These are phyloP conservation scores for Ptilorrhoa leucosticta DNA, from an alignment of 2,113 vertebrate species.

Conservation along the genomic window DNA sequence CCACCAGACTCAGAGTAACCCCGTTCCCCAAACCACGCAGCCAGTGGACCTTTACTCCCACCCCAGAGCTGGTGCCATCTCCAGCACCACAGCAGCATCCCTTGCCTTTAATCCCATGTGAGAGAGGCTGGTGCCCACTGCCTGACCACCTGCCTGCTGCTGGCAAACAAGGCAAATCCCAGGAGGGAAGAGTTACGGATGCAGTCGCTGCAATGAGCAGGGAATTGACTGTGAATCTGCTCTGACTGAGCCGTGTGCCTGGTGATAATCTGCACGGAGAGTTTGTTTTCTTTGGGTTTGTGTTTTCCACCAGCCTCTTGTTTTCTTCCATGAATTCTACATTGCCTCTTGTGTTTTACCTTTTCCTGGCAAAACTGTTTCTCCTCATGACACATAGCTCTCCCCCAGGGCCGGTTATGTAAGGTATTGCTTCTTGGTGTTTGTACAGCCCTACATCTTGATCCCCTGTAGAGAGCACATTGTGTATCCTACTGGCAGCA, in stretches of 20 bases:
- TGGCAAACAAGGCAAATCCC: not conserved
- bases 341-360: constrained; percentile 7
- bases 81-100: not conserved
- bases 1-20: not conserved
- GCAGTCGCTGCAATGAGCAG: not conserved
- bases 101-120: not conserved
- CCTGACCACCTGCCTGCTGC: not conserved
- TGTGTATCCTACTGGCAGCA: constrained; percentile 36
- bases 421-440: constrained; percentile 46
- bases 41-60: not conserved
- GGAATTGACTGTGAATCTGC: not conserved
- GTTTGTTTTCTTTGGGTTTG: not conserved
- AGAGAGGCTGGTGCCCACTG: not conserved
- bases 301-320: not conserved
- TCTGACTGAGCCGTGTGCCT: not conserved
- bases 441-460: constrained; percentile 43
- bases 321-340: constrained; percentile 28
- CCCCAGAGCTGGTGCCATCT: not conserved
- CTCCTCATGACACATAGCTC: constrained; percentile 13
- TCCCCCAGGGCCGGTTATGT: constrained; percentile 30
- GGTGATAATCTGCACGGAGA: not conserved
- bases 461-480: constrained; percentile 45
- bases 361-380: constrained; percentile 41
- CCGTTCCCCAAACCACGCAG: fast-evolving
- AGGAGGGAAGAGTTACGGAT: fast-evolving